These are phyloP conservation scores for Caenorhabditis sp. DNA, from an alignment of 2,888 invertebrate genomes.

Conservation along the genomic window DNA sequence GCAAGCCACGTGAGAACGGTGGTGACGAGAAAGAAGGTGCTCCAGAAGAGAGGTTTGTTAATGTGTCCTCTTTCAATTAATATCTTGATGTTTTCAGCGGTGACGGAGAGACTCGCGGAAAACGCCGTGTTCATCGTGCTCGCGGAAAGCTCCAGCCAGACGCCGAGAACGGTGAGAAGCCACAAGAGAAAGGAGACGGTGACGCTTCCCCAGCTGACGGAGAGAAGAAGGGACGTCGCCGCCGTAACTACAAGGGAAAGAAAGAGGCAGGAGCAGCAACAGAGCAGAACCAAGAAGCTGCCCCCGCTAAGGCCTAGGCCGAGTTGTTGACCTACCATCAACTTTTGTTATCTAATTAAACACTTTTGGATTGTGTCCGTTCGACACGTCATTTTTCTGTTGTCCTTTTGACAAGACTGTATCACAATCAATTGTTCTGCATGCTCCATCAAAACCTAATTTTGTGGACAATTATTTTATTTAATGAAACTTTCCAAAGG, in stretches of 20 bases:
- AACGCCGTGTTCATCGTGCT: conserved; percentile 50
- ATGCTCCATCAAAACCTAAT: conserved; percentile 10
- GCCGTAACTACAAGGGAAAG: conserved; percentile 35
- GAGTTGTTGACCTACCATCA: conserved; percentile 48
- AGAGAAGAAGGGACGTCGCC: conserved; percentile 53
- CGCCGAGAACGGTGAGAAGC: conserved; percentile 37
- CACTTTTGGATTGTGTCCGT: conserved; percentile 34
- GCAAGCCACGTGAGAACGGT: conserved; percentile 42
- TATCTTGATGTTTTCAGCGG: conserved; percentile 26
- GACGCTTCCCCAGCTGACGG: conserved; percentile 34
- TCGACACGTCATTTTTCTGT: conserved; percentile 9
- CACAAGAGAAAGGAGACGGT: conserved; percentile 58
- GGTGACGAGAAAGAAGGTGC: conserved; percentile 25
- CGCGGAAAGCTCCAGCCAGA: conserved; percentile 59
- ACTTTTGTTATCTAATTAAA: conserved; percentile 52
- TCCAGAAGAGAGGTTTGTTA: conserved; percentile 14
- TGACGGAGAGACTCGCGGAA: conserved; percentile 50
- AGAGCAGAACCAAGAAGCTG: conserved; percentile 42
- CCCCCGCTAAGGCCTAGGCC: conserved; percentile 48
- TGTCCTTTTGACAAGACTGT: conserved; percentile 22
- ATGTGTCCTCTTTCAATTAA: background rate
- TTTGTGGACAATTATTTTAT: conserved; percentile 27
- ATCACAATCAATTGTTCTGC: conserved; percentile 17
- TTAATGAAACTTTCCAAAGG: conserved; percentile 17
- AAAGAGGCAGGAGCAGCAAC: conserved; percentile 38